Evolutionary conservation across 2,113 vertebrate species (phyloP).

Genomic region (Oxyruncus cristatus): DNA sequence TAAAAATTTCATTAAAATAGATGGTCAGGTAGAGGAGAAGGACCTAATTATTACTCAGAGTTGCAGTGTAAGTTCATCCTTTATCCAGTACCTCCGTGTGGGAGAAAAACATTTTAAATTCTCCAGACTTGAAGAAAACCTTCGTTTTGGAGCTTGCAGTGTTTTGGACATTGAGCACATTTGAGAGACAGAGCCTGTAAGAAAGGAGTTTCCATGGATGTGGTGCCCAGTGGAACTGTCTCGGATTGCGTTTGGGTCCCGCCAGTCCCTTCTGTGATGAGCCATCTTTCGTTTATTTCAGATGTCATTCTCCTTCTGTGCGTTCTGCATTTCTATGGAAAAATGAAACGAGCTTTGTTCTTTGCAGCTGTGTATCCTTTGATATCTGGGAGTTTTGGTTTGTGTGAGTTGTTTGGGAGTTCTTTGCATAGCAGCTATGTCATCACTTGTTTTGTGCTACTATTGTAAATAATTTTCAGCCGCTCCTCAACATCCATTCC

Average conservation of each 20-base stretch:
- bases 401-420: background rate
- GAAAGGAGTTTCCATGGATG: background rate
- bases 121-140: background rate
- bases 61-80: background rate
- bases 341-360: slow-evolving; percentile 71
- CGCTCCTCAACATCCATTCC: background rate
- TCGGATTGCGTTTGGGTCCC: background rate
- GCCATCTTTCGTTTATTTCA: slow-evolving; percentile 59
- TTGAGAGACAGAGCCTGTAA: background rate
- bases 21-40: background rate
- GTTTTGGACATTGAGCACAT: background rate
- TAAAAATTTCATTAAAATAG: background rate
- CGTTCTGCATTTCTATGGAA: slow-evolving; percentile 83
- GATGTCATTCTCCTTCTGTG: slow-evolving; percentile 84
- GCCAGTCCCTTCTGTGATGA: background rate
- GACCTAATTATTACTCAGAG: background rate
- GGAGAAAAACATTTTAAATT: background rate
- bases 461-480: background rate
- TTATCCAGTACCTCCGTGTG: background rate
- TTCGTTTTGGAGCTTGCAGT: background rate
- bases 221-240: background rate
- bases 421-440: background rate
- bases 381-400: background rate
- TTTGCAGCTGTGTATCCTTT: slow-evolving; percentile 87
- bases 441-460: background rate